Percentiles rank a stretch among this genome's conserved stretches.
phyloP scores from a whole-genome alignment of 2,113 vertebrate species.

The Thunnus thynnus region DNA sequence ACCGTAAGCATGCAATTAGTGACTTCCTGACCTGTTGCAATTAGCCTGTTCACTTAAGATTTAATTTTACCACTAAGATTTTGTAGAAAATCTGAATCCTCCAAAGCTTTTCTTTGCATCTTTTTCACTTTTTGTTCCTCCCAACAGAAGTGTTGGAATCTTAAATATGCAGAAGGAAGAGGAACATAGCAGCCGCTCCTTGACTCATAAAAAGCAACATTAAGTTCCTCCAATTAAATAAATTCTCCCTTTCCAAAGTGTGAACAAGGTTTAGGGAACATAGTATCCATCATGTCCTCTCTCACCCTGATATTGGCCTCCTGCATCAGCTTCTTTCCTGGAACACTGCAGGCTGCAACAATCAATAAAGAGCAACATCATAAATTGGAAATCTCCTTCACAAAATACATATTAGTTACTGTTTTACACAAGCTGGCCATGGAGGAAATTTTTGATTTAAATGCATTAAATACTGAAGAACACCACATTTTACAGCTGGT shows the following conservation, averaged over 20 bases:
- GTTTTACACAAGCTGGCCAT: conserved; percentile 20
- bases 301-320: conserved; percentile 7
- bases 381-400: conserved; percentile 27
- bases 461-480: conserved; percentile 52
- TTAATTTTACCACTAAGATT: conserved; percentile 2
- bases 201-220: conserved; percentile 51
- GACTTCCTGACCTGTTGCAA: conserved; percentile 27
- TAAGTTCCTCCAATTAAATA: conserved; percentile 59
- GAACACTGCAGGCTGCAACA: conserved; percentile 27
- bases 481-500: conserved; percentile 22
- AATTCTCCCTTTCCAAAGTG: conserved; percentile 20
- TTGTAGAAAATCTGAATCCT: background rate
- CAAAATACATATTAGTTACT: conserved; percentile 33
- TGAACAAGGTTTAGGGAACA: conserved; percentile 17
- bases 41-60: conserved; percentile 13
- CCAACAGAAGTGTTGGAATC: conserved; percentile 31
- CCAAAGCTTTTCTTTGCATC: conserved; percentile 14
- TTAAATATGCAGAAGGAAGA: conserved; percentile 47
- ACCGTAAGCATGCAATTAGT: conserved; percentile 29
- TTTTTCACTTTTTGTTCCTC: conserved; percentile 14
- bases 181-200: conserved; percentile 20
- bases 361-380: conserved; percentile 56
- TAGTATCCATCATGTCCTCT: conserved; percentile 18
- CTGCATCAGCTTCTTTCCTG: conserved; percentile 31
- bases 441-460: conserved; percentile 38